These are phyloP conservation scores for Scaptomyza reducta DNA, from an alignment of 2,888 invertebrate species.

Conservation along the genomic window DNA sequence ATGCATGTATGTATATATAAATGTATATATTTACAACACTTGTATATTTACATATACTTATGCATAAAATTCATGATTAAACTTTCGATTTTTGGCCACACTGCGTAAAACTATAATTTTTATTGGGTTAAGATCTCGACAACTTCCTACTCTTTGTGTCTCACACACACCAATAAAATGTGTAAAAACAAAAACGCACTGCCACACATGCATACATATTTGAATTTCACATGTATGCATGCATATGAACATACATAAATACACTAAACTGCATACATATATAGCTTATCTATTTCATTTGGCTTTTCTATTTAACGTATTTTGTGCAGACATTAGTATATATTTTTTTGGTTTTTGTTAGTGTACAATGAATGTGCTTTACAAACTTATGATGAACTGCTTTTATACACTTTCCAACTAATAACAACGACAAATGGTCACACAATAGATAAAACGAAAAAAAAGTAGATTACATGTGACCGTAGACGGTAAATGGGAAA, in stretches of 20 bases:
- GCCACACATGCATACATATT: conserved; percentile 51
- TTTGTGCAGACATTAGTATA: conserved; percentile 42
- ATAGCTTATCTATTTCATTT: conserved; percentile 56
- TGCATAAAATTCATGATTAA: conserved; percentile 14
- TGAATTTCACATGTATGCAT: conserved; percentile 46
- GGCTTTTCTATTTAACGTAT: conserved; percentile 34
- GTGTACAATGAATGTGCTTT: conserved; percentile 32
- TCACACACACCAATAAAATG: conserved; percentile 22
- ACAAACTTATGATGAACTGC: conserved; percentile 35
- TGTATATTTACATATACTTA: conserved; percentile 4
- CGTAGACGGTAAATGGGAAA: conserved; percentile 10
- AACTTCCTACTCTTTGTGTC: conserved; percentile 59
- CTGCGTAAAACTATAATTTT: conserved; percentile 16
- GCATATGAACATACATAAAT: conserved; percentile 57
- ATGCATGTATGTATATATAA: conserved; percentile 2
- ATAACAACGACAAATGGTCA: conserved; percentile 63
- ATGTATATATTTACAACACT: not conserved
- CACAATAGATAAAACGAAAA: conserved; percentile 62
- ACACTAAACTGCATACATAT: conserved; percentile 61
- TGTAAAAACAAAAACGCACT: conserved; percentile 57
- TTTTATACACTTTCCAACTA: conserved; percentile 60
- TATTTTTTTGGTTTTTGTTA: conserved; percentile 24
- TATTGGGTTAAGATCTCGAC: conserved; percentile 38
- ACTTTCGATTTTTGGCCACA: conserved; percentile 12
- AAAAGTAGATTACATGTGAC: conserved; percentile 43